Evolutionary conservation across 2,113 vertebrate genomes (phyloP), one percentile per base, ranked within the genome.

Genomic region (Notarius quadriscutis): DNA sequence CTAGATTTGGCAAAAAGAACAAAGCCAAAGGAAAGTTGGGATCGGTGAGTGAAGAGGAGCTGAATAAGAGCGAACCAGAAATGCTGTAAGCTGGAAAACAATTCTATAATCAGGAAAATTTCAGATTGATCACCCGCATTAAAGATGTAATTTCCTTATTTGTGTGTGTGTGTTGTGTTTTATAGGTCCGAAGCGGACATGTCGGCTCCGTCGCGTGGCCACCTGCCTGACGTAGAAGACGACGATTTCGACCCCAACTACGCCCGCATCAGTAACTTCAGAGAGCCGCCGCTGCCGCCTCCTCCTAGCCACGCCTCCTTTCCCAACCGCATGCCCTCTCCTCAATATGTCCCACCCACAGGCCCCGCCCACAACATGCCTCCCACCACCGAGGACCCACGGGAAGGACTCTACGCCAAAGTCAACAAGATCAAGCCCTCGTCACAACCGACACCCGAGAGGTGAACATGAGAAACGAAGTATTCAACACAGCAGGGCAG

Each of bases 1-100:
- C 80, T 91, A 99, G 98, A 92, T 99, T 99, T 91, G 97, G 97
- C 5, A 98, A 97, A 93, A 99, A 97, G 93, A 98, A 97, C 91
- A 97, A 98, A 57, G 91, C 95, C 34, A 98, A 96, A 87, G 94
- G 83, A 30, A 95, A 94, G 85, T 89, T 94, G 71, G 93, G 93
- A 2, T 87, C 89, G 1, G 91, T 96, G 75, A 96, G 93, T 83
- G 97, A 97, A 84, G 97, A 98, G 72, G 97, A 98, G 51, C 86
- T 96, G 89, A 96, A 96, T 93, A 95, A 93, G 90, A 95, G 95
- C 69, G 96, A 96, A 2, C 93, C 94, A 63, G 83, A 8, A 34
- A 91, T 81, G 89, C 88, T 91, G 71, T 90, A 80, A 41, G 55
- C 87, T 41, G 9, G 11, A 80, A 51, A 14, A n/a, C 11, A 25